Evolutionary conservation across 2,113 vertebrate genomes (phyloP), one percentile per base, ranked within the genome.

Genomic region (Carettochelys insculpta): DNA sequence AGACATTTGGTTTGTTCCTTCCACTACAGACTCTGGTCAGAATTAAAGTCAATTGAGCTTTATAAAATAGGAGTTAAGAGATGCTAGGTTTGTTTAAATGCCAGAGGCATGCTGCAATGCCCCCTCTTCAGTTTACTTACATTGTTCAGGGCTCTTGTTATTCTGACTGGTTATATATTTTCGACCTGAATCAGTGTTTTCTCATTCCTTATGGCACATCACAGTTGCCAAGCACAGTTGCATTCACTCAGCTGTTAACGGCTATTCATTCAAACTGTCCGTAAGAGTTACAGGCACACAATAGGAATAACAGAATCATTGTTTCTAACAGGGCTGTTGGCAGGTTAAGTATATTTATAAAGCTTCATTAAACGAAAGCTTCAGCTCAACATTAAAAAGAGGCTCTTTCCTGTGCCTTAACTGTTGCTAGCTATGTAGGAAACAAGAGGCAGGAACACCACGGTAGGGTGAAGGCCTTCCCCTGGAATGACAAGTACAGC

Each of bases 281-380:
- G 87, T 94, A 95, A 95, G 92, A 97, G 96, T 96, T 90, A 3
- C 77, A 95, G 88, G 92, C 95, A 95, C 95, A 96, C 93, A 90
- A 87, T 11, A 91, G 82, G 77, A 95, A 90, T 76, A 75, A 83
- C 82, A 94, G 90, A 90, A 92, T 80, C 13, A 41, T 92, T 73
- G 79, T 82, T 85, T 91, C 51, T 91, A 92, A 71, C 41, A 79
- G 94, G 85, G 82, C 86, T 95, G 76, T 89, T 91, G 92, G 94
- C 91, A 87, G 78, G 90, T 53, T 87, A 89, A 89, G 86, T 93
- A 95, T 94, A 94, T 94, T 93, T 96, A 94, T 82, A 90, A 94
- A 92, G 85, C 83, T 84, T 89, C 77, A 92, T 77, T 94, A 71
- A 88, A 82, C 27, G 58, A 2, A 78, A 7, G 88, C 87, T 95